Base-by-base conservation (phyloP, 1,140 invertebrate species). In the Hypothenemus hampei region DNA sequence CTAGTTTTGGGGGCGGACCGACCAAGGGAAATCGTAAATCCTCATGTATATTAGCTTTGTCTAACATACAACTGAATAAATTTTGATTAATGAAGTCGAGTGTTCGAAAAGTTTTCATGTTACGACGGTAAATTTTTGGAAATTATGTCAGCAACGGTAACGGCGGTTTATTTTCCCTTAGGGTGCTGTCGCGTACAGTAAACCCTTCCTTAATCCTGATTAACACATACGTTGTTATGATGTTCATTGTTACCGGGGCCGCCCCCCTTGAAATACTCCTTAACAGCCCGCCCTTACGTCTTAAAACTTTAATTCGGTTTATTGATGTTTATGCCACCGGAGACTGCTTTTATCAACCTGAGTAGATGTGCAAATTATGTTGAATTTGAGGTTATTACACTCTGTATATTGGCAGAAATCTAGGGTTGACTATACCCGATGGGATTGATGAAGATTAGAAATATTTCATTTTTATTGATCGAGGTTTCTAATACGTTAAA, bases 11-110 rank as follows among this genome's bases (percentile, higher is more conserved):
- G n/a, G n/a, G n/a, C n/a, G n/a, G n/a, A 65, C 63, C 56, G 50
- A 65, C 64, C 63, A 39, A 58, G 58, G 57, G 58, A 41, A 68
- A 58, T 55, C 55, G 61, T 61, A 63, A 57, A 61, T 57, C 60
- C 40, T 61, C 20, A 51, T 54, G 43, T 62, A 57, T 62, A 63
- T 62, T 63, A 65, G 46, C 56, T 29, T n/a, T 7, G n/a, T 29
- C n/a, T n/a, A 29, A 29, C 0, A 29, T n/a, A 7, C n/a, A 29
- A 29, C 26, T 7, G 6, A 0, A 29, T 29, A 29, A 29, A 29
- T 29, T 29, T 29, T 29, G 6, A 6, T 1, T 7, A 29, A 29
- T 29, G n/a, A 29, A 29, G 6, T 7, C n/a, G 6, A 29, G 6
- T 29, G 6, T 29, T 29, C 26, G 6, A 29, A 29, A 29, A 29